Conservation (phyloP, 2,113 vertebrate genomes). For the Pituophis catenifer region DNA sequence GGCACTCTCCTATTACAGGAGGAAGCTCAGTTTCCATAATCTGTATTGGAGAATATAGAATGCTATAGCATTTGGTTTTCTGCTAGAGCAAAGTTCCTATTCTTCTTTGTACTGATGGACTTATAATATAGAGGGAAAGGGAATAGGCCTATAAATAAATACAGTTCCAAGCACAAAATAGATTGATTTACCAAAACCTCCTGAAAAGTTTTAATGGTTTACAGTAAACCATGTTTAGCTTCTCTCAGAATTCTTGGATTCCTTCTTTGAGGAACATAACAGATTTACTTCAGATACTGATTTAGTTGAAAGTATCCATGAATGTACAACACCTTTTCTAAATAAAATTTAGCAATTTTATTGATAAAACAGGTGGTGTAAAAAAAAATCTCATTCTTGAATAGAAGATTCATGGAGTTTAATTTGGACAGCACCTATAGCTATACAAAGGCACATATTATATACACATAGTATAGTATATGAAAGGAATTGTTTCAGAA, state of each 20-base stretch:
- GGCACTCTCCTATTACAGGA: neutral
- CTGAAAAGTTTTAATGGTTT: neutral
- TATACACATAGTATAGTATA: neutral
- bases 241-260: neutral
- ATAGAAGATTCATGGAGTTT: neutral
- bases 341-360: neutral
- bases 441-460: neutral
- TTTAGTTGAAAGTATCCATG: neutral
- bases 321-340: neutral
- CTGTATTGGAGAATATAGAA: neutral
- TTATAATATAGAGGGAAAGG: neutral
- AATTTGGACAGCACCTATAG: neutral
- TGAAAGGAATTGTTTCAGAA: neutral
- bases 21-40: neutral
- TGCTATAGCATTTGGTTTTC: neutral
- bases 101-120: neutral
- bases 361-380: neutral
- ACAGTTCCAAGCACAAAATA: neutral
- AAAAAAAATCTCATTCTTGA: neutral
- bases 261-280: neutral
- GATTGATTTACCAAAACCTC: neutral
- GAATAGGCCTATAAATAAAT: neutral
- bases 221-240: neutral
- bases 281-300: neutral
- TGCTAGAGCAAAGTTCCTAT: neutral